Conservation (phyloP, 2,888 invertebrate species). For the Beris chalybata region DNA sequence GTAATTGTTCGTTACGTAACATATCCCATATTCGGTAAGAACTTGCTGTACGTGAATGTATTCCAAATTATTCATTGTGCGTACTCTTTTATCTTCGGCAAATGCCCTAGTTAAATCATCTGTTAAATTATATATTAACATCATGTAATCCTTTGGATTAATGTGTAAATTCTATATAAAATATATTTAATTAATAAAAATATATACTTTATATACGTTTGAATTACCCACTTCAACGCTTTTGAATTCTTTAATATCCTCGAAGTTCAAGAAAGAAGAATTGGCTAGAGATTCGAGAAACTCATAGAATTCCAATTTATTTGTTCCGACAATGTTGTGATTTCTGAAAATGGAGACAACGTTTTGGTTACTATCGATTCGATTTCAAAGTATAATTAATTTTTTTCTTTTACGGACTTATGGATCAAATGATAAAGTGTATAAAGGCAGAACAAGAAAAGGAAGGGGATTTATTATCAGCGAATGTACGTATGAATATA, state of each 20-base stretch:
- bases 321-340: constrained; percentile 34
- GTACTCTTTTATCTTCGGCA: constrained; percentile 41
- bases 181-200: neutral
- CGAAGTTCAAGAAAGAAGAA: constrained; percentile 52
- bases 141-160: constrained; percentile 50
- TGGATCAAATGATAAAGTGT: constrained; percentile 90
- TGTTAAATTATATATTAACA: constrained; percentile 53
- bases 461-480: constrained; percentile 64
- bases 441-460: constrained; percentile 86
- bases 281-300: constrained; percentile 54
- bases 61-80: constrained; percentile 44
- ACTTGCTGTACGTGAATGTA: constrained; percentile 46
- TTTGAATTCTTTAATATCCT: constrained; percentile 47
- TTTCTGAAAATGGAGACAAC: constrained; percentile 17
- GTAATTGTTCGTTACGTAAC: constrained; percentile 49
- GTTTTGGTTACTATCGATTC: neutral
- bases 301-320: constrained; percentile 41
- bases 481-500: constrained; percentile 59
- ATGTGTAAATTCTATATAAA: constrained; percentile 44
- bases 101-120: constrained; percentile 39
- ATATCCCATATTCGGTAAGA: constrained; percentile 54
- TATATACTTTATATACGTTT: neutral
- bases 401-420: no score
- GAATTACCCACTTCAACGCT: constrained; percentile 43
- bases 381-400: neutral